These are phyloP conservation scores for Dascyllus trimaculatus DNA, from an alignment of 2,113 vertebrate species.

Conservation along the genomic window DNA sequence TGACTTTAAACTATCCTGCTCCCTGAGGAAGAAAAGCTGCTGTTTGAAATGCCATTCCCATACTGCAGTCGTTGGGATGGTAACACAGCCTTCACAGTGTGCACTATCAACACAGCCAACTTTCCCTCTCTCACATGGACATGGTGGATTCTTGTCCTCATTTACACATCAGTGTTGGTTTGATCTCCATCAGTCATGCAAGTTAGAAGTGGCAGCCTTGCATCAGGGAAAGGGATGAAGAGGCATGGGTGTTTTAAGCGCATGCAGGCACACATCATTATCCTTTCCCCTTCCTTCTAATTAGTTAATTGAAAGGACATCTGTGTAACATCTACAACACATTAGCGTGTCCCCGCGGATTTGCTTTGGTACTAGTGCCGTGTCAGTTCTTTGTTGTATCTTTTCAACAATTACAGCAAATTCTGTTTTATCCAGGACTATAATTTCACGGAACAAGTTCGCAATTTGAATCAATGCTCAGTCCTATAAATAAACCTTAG, in stretches of 20 bases:
- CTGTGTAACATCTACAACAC: slow-evolving; percentile 71
- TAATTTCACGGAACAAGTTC: slow-evolving; percentile 27
- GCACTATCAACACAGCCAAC: slow-evolving; percentile 38
- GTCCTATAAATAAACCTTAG: background rate
- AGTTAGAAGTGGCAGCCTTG: slow-evolving; percentile 67
- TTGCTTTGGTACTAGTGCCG: slow-evolving; percentile 17
- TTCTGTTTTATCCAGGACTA: slow-evolving; percentile 38
- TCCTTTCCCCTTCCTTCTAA: slow-evolving; percentile 59
- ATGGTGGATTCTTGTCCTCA: slow-evolving; percentile 63
- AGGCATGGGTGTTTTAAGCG: slow-evolving; percentile 58
- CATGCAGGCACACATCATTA: slow-evolving; percentile 64
- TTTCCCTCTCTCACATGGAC: slow-evolving; percentile 46
- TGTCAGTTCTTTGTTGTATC: slow-evolving; percentile 25
- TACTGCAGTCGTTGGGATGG: slow-evolving; percentile 26
- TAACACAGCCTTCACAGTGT: slow-evolving; percentile 15
- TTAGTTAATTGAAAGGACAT: slow-evolving; percentile 78
- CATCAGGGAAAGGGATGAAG: slow-evolving; percentile 51
- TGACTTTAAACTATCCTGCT: slow-evolving; percentile 36
- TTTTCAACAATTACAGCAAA: slow-evolving; percentile 48
- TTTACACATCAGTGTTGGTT: slow-evolving; percentile 74
- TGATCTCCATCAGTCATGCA: slow-evolving; percentile 67
- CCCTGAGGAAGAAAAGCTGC: slow-evolving; percentile 20
- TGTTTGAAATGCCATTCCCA: slow-evolving; percentile 50
- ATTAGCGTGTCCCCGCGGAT: slow-evolving; percentile 56
- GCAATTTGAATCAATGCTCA: background rate